Conservation (phyloP, 2,888 invertebrate genomes). For the Lasiommata megera region DNA sequence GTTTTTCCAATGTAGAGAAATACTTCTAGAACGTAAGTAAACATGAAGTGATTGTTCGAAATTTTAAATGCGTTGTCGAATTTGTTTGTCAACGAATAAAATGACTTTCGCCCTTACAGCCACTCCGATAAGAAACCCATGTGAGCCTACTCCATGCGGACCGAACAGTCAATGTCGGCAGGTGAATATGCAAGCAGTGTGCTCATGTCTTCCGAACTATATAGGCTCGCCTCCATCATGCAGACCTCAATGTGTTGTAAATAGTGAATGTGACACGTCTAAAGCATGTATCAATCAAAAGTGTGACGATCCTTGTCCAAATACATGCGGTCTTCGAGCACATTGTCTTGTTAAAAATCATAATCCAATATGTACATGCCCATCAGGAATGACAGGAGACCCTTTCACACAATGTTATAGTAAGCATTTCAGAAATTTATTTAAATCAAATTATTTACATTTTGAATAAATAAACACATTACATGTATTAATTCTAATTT, state of each 20-base stretch:
- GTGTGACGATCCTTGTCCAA: slow-evolving; percentile 93
- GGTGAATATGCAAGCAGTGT: slow-evolving; percentile 90
- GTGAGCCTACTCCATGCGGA: slow-evolving; percentile 92
- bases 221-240: slow-evolving; percentile 90
- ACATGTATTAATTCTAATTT: slow-evolving; percentile 28
- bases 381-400: slow-evolving; percentile 92
- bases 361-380: slow-evolving; percentile 93
- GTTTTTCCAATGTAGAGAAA: slow-evolving; percentile 87
- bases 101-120: slow-evolving; percentile 41
- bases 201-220: slow-evolving; percentile 90
- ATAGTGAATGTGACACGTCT: slow-evolving; percentile 90
- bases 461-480: neutral
- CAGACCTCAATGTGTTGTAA: slow-evolving; percentile 92
- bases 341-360: slow-evolving; percentile 92
- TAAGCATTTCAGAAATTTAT: slow-evolving; percentile 69
- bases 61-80: too few relatives aligned
- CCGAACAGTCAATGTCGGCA: slow-evolving; percentile 92
- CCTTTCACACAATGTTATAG: slow-evolving; percentile 90
- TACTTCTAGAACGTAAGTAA: slow-evolving; percentile 63
- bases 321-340: slow-evolving; percentile 92
- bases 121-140: slow-evolving; percentile 84
- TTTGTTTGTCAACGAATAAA: slow-evolving; percentile 5
- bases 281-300: slow-evolving; percentile 92
- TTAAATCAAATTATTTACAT: neutral
- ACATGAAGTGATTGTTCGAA: neutral